A percentile compares a stretch with the other conserved stretches of the same genome.
These are phyloP conservation scores for Aphodius granarius DNA, from an alignment of 2,888 invertebrate genomes.

Conservation along the genomic window DNA sequence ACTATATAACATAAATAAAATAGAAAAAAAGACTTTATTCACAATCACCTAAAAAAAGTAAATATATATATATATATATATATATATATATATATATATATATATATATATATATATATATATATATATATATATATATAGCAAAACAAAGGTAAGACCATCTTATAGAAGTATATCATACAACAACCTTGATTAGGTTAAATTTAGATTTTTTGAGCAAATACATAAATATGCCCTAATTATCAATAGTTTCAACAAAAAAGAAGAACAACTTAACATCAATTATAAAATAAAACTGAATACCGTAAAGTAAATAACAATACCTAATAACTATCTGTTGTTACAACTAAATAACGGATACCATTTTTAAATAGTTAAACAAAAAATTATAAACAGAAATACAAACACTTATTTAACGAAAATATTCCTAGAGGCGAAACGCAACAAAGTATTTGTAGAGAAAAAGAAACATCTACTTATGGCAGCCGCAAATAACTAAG, in stretches of 20 bases:
- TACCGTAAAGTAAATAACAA: slow-evolving; percentile 22
- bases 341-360: slow-evolving; percentile 12
- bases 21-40: neutral
- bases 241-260: slow-evolving; percentile 26
- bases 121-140: too few species aligned
- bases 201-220: slow-evolving; percentile 31
- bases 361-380: too few species aligned
- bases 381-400: neutral
- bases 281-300: slow-evolving; percentile 26
- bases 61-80: too few species aligned
- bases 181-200: slow-evolving; percentile 32
- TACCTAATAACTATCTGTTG: slow-evolving; percentile 5
- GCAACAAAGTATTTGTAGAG: neutral
- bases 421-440: neutral
- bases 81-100: too few species aligned
- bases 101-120: too few species aligned
- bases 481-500: neutral
- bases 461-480: neutral
- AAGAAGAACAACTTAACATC: slow-evolving; percentile 28
- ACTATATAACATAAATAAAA: neutral
- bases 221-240: neutral
- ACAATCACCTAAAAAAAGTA: neutral
- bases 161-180: slow-evolving; percentile 32
- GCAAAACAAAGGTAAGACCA: slow-evolving; percentile 31
- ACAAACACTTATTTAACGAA: neutral